Percentiles rank a stretch among this genome's conserved stretches.
phyloP scores from a whole-genome alignment of 2,113 vertebrate species.

The Sula dactylatra region DNA sequence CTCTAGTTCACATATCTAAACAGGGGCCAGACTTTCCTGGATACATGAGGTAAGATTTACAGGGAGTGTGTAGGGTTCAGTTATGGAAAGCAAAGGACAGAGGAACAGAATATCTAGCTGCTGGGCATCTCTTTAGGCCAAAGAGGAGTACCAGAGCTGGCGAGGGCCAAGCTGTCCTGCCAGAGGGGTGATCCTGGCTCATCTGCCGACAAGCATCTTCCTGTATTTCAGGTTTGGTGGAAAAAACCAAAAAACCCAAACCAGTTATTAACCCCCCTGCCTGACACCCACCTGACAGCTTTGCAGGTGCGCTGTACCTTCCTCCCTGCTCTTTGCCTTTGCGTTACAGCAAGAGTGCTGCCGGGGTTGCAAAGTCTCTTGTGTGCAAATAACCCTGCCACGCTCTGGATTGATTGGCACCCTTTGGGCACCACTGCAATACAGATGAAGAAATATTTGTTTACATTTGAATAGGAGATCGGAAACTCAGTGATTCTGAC shows the following conservation, averaged over 20 bases:
- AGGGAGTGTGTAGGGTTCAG: background rate
- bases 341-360: background rate
- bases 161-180: background rate
- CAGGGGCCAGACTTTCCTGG: background rate
- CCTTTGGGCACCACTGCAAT: background rate
- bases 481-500: slow-evolving; percentile 26
- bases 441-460: slow-evolving; percentile 29
- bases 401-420: background rate
- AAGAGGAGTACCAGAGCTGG: background rate
- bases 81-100: background rate
- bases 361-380: background rate
- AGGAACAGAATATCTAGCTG: background rate
- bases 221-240: background rate
- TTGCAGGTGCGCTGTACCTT: background rate
- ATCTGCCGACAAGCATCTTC: background rate
- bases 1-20: background rate
- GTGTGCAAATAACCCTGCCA: background rate
- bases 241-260: background rate
- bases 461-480: slow-evolving; percentile 46
- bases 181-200: background rate
- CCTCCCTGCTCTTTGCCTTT: background rate
- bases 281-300: background rate
- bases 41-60: background rate
- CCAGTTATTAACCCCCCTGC: background rate
- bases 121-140: background rate